Conservation (phyloP, 2,888 invertebrate genomes). For the Aporophyla nigra region DNA sequence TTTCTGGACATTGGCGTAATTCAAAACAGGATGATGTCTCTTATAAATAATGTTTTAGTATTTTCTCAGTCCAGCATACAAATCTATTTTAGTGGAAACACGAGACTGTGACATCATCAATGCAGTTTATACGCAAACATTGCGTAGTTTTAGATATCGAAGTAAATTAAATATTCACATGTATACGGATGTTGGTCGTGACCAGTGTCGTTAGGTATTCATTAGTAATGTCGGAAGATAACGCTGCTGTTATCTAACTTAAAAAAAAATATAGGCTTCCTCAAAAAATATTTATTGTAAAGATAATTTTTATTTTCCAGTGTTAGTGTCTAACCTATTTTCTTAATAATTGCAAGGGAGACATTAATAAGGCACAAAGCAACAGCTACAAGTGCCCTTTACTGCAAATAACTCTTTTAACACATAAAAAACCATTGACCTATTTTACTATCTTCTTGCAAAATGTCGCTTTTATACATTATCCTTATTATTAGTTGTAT, state of each 20-base stretch:
- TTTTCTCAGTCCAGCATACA: slow-evolving; percentile 20
- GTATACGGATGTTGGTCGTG: slow-evolving; percentile 42
- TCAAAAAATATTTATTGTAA: background rate
- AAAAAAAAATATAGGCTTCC: slow-evolving; percentile 7
- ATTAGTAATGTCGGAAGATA: slow-evolving; percentile 25
- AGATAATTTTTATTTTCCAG: background rate
- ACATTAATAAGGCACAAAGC: background rate
- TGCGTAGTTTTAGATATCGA: slow-evolving; percentile 17
- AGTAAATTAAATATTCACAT: slow-evolving; percentile 25
- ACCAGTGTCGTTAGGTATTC: slow-evolving; percentile 8
- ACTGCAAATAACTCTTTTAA: background rate
- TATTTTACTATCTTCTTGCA: background rate
- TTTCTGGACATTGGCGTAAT: background rate
- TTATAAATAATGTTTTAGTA: slow-evolving; percentile 29
- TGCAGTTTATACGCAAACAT: slow-evolving; percentile 43
- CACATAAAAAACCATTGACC: background rate
- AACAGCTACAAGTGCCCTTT: background rate
- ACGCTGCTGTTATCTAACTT: slow-evolving; percentile 34
- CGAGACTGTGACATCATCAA: slow-evolving; percentile 50
- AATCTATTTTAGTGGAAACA: slow-evolving; percentile 46
- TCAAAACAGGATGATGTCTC: slow-evolving; percentile 5
- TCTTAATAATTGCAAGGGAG: background rate
- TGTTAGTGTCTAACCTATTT: background rate
- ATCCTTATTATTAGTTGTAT: background rate
- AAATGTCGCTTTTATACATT: background rate